Evolutionary conservation across 2,888 invertebrate genomes (phyloP).

Genomic region (Rotaria socialis): DNA sequence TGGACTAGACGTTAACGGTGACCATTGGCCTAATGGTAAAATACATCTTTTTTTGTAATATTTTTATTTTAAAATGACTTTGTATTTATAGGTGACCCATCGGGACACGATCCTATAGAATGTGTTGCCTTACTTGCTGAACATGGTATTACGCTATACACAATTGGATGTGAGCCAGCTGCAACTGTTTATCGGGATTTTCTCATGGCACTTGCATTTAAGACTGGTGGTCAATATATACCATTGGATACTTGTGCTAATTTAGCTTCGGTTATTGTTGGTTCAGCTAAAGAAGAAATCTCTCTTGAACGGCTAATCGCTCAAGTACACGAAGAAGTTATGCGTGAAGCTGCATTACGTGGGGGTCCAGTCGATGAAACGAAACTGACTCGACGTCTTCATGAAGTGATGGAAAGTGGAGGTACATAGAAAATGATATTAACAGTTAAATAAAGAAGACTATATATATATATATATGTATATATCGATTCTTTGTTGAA

Average conservation of each 20-base stretch:
- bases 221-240: constrained; percentile 47
- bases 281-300: constrained; percentile 44
- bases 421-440: background rate
- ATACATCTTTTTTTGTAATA: too few species aligned
- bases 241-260: background rate
- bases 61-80: background rate
- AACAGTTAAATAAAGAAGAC: background rate
- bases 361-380: constrained; percentile 40
- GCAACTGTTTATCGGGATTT: constrained; percentile 40
- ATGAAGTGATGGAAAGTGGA: constrained; percentile 18
- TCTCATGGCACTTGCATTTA: constrained; percentile 38
- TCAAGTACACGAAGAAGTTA: constrained; percentile 42
- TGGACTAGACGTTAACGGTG: constrained; percentile 8
- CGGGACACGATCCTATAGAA: constrained; percentile 43
- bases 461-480: too few species aligned
- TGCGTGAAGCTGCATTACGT: constrained; percentile 39
- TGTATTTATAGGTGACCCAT: constrained; percentile 15
- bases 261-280: constrained; percentile 44
- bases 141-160: constrained; percentile 43
- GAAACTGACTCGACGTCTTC: constrained; percentile 39
- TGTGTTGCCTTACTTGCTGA: constrained; percentile 40
- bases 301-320: constrained; percentile 43
- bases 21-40: constrained; percentile 38
- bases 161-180: constrained; percentile 46
- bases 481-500: background rate